A percentile compares a stretch with the other conserved stretches of the same genome.
These are phyloP conservation scores for Heliconius himera DNA, from an alignment of 1,140 invertebrate genomes.

Conservation along the genomic window DNA sequence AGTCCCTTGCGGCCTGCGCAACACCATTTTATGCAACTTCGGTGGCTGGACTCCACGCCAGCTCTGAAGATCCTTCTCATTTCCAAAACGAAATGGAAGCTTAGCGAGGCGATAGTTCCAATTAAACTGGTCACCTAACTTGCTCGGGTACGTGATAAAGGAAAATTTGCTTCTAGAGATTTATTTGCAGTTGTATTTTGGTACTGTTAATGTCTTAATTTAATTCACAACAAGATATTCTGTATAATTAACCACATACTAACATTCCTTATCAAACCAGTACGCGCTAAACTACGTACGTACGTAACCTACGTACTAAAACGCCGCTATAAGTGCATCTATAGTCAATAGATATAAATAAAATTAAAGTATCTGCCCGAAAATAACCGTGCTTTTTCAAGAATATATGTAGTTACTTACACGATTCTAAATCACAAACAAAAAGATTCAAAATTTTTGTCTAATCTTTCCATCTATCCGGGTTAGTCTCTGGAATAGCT, in stretches of 20 bases:
- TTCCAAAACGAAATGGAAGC: conserved; percentile 24
- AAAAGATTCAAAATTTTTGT: no score
- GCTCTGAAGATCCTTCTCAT: conserved; percentile 39
- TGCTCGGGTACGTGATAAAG: conserved; percentile 48
- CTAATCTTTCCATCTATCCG: no score
- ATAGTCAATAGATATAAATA: no score
- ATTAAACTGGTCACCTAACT: conserved; percentile 48
- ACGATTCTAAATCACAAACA: no score
- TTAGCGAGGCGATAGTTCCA: conserved; percentile 46
- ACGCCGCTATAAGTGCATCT: no score
- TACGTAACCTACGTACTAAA: background rate
- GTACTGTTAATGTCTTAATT: conserved; percentile 39
- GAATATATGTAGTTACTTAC: no score
- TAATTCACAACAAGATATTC: background rate
- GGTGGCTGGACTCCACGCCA: conserved; percentile 27
- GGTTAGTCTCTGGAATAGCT: no score
- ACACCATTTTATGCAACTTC: conserved; percentile 61
- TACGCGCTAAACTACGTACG: background rate
- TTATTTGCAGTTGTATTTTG: conserved; percentile 57
- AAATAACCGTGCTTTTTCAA: no score
- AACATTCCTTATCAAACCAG: background rate
- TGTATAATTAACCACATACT: background rate
- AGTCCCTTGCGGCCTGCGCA: conserved; percentile 61
- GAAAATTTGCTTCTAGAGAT: conserved; percentile 59
- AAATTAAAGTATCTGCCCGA: no score